These are phyloP conservation scores for Hipposideros larvatus DNA, from an alignment of 2,797 vertebrate genomes.

Conservation along the genomic window DNA sequence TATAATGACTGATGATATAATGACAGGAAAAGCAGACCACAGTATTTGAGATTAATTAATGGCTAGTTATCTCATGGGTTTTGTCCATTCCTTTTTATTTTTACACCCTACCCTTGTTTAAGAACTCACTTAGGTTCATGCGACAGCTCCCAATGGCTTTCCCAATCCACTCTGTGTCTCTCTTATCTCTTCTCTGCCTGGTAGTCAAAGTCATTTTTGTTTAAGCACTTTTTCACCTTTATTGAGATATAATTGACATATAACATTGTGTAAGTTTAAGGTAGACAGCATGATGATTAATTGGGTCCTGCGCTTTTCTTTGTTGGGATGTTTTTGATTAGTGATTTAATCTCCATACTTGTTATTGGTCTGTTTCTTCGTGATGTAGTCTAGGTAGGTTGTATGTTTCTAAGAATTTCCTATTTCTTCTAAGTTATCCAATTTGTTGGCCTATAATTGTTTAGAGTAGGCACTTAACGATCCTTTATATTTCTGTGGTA, in stretches of 20 bases:
- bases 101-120: background rate
- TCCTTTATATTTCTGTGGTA: background rate
- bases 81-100: background rate
- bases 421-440: background rate
- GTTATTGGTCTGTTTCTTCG: background rate
- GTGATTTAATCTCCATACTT: background rate
- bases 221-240: background rate
- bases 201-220: background rate
- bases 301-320: background rate
- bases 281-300: background rate
- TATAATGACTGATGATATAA: background rate
- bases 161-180: rapidly evolving
- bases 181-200: background rate
- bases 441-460: background rate
- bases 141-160: background rate
- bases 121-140: background rate
- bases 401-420: background rate
- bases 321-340: background rate
- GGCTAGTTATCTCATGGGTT: background rate
- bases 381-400: background rate
- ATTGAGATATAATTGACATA: background rate
- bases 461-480: background rate
- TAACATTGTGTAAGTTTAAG: background rate
- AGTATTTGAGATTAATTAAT: background rate
- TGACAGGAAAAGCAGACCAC: background rate